A percentile compares a stretch with the other conserved stretches of the same genome.
Evolutionary conservation across 2,888 invertebrate genomes (phyloP).

Genomic region (Salpingus planirostris): DNA sequence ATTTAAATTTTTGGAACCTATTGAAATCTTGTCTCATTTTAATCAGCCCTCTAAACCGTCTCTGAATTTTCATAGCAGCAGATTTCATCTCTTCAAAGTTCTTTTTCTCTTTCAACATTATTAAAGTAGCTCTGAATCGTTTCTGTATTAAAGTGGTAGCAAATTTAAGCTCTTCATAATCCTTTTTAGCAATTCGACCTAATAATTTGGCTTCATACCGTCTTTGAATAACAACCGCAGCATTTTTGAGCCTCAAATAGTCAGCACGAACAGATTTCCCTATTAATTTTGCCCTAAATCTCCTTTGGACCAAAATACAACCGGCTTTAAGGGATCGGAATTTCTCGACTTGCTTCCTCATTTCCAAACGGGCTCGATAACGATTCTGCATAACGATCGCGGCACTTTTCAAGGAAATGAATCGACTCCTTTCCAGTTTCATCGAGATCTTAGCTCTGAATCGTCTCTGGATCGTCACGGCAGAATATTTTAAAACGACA

Average conservation of each 20-base stretch:
- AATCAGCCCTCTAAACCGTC: background rate
- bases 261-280: conserved; percentile 37
- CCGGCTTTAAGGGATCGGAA: conserved; percentile 38
- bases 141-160: conserved; percentile 22
- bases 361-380: conserved; percentile 36
- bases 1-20: background rate
- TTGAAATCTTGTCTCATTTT: background rate
- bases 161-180: conserved; percentile 27
- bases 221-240: conserved; percentile 22
- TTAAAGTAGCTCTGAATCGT: conserved; percentile 25
- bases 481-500: too few relatives aligned
- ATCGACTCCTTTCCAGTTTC: conserved; percentile 21
- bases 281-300: conserved; percentile 41
- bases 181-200: too few relatives aligned
- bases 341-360: conserved; percentile 42
- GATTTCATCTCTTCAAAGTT: background rate
- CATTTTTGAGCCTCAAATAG: conserved; percentile 38
- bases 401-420: conserved; percentile 18
- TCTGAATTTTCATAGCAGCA: conserved; percentile 4
- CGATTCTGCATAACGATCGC: conserved; percentile 28
- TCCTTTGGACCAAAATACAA: conserved; percentile 21
- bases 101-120: too few relatives aligned
- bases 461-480: conserved; percentile 32
- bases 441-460: conserved; percentile 25
- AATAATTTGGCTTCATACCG: conserved; percentile 37